Conservation (phyloP, 2,113 vertebrate species). For the Charina bottae region DNA sequence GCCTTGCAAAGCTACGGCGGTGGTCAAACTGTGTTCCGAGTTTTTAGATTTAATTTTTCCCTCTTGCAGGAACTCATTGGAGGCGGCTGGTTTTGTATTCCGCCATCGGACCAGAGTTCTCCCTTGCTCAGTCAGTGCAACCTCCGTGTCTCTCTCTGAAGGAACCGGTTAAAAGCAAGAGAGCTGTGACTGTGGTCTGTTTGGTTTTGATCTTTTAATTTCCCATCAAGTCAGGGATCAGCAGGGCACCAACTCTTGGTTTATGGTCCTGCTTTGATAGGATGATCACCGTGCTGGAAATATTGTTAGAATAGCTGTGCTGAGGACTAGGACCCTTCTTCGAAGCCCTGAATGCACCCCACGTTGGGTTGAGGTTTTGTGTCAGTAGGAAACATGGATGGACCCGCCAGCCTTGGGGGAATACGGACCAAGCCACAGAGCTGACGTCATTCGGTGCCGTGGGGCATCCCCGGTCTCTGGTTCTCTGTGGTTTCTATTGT, state of each 20-base stretch:
- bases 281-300: background rate
- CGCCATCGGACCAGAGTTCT: background rate
- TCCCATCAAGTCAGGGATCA: background rate
- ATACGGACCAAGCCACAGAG: too few relatives aligned
- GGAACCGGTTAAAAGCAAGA: background rate
- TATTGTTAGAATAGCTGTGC: slow-evolving; percentile 6
- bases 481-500: too few relatives aligned
- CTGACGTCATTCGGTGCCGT: too few relatives aligned
- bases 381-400: too few relatives aligned
- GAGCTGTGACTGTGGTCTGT: background rate
- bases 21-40: background rate
- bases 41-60: background rate
- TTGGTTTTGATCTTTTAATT: background rate
- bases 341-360: too few relatives aligned
- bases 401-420: too few relatives aligned
- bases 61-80: background rate
- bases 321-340: too few relatives aligned
- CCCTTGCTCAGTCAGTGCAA: background rate
- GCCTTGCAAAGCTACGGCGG: background rate
- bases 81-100: background rate
- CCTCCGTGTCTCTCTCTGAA: too few relatives aligned
- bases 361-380: too few relatives aligned
- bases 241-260: background rate
- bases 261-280: background rate
- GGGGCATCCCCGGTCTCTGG: too few relatives aligned